Conservation (phyloP, 2,888 invertebrate genomes). For the Molanna angustata region DNA sequence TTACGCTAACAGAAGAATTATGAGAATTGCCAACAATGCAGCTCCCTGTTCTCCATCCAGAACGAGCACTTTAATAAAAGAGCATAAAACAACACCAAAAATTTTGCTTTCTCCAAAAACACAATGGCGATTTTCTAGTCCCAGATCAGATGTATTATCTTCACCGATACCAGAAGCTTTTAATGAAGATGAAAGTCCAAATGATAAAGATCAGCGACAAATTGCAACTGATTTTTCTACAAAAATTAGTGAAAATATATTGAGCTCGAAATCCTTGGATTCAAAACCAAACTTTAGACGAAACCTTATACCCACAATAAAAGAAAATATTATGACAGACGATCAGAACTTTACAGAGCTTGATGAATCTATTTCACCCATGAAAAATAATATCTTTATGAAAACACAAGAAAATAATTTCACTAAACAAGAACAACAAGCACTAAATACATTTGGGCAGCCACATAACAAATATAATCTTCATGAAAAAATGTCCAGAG, state of each 20-base stretch:
- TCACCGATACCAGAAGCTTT: conserved; percentile 82
- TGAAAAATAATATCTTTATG: conserved; percentile 22
- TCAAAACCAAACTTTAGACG: conserved; percentile 23
- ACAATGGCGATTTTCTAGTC: conserved; percentile 70
- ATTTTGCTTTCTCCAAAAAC: conserved; percentile 70
- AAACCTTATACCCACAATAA: conserved; percentile 27
- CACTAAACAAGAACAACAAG: conserved; percentile 25
- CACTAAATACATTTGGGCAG: conserved; percentile 22
- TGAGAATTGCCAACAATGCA: conserved; percentile 46
- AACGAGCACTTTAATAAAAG: conserved; percentile 50
- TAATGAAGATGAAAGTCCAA: conserved; percentile 72
- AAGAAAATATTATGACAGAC: conserved; percentile 23
- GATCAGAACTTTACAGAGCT: neutral
- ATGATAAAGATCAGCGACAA: conserved; percentile 49
- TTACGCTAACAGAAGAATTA: conserved; percentile 61
- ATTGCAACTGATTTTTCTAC: conserved; percentile 24
- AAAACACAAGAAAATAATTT: conserved; percentile 25
- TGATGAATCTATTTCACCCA: conserved; percentile 20
- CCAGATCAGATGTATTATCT: conserved; percentile 79
- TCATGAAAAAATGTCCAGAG: conserved; percentile 41
- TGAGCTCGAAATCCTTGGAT: conserved; percentile 5
- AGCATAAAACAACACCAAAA: conserved; percentile 56
- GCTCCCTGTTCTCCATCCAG: conserved; percentile 56
- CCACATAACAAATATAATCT: conserved; percentile 17
- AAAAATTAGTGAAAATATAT: conserved; percentile 6